These are phyloP conservation scores for Datnioides undecimradiatus DNA, from an alignment of 2,113 vertebrate species.

Conservation along the genomic window DNA sequence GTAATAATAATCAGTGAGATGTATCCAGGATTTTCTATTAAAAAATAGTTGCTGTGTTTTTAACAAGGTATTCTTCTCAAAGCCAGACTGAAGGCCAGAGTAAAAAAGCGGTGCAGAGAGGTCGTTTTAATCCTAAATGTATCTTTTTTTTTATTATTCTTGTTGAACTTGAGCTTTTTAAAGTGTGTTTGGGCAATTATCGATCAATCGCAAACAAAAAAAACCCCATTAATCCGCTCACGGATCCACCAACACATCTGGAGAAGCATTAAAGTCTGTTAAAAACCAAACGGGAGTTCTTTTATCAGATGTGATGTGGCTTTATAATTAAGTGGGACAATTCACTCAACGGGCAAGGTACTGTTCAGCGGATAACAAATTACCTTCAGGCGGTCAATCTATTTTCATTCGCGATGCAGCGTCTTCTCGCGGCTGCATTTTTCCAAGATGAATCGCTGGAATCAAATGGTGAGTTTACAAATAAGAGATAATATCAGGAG, in stretches of 20 bases:
- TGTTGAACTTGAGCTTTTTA: neutral
- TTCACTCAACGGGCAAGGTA: neutral
- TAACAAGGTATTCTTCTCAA: constrained; percentile 2
- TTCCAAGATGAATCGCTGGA: constrained; percentile 19
- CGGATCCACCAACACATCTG: neutral
- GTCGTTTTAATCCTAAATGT: neutral
- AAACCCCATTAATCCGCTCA: neutral
- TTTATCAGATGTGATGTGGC: neutral
- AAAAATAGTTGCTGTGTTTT: neutral
- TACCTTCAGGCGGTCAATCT: constrained; percentile 11
- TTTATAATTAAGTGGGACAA: constrained; percentile 8
- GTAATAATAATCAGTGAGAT: neutral
- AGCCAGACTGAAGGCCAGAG: neutral
- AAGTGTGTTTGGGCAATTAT: neutral
- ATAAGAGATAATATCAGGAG: constrained; percentile 22
- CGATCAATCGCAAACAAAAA: neutral
- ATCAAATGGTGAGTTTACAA: neutral
- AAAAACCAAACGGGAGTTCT: neutral
- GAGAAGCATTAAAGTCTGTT: neutral
- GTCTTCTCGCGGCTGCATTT: constrained; percentile 22
- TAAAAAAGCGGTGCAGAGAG: neutral
- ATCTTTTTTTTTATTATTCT: neutral
- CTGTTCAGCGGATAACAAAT: constrained; percentile 34
- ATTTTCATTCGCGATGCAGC: constrained; percentile 25
- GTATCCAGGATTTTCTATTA: neutral